Base-by-base conservation (phyloP, 1,140 invertebrate species). In the Caenorhabditis tropicalis region DNA sequence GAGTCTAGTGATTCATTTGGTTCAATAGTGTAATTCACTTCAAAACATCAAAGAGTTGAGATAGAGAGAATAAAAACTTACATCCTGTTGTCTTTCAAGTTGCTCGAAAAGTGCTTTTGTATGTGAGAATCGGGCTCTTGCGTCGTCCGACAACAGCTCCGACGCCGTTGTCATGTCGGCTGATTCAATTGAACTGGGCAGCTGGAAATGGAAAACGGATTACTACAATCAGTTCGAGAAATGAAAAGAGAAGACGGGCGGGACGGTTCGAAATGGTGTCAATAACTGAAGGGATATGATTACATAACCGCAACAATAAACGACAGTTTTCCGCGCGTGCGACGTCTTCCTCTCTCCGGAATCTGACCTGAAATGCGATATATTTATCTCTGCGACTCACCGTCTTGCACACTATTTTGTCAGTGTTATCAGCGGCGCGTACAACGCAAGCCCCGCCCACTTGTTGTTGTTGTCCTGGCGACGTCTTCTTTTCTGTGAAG, bases 31-130 rank as follows among this genome's bases (percentile, higher is more conserved):
- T n/a, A n/a, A n/a, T n/a, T n/a, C n/a, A n/a, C n/a, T n/a, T n/a
- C n/a, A n/a, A n/a, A n/a, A n/a, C 10, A n/a, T 10, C 10, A 49
- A 10, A n/a, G 10, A n/a, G n/a, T n/a, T n/a, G n/a, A n/a, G n/a
- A n/a, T n/a, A n/a, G n/a, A n/a, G n/a, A n/a, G n/a, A n/a, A n/a
- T 16, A n/a, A 84, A 56, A 46, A 51, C 79, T 36, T 31, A 82
- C 80, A 24, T 85, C 84, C 24, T 85, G 84, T 46, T 85, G 84
- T 56, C 84, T 49, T 51, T 87, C 86, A 10, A 87, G 58, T 60
- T 87, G 82, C 39, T 87, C 85, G 46, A 87, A 87, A 21, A 87
- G 82, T 0, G 86, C 86, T 46, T 87, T 87, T 21, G 86, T 87
- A 46, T 87, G 82, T n/a, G 85, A 83, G 82, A 87, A 87, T 39